Conservation (phyloP, 35 echinoderm and acorn worm species). For the Diadema setosum region DNA sequence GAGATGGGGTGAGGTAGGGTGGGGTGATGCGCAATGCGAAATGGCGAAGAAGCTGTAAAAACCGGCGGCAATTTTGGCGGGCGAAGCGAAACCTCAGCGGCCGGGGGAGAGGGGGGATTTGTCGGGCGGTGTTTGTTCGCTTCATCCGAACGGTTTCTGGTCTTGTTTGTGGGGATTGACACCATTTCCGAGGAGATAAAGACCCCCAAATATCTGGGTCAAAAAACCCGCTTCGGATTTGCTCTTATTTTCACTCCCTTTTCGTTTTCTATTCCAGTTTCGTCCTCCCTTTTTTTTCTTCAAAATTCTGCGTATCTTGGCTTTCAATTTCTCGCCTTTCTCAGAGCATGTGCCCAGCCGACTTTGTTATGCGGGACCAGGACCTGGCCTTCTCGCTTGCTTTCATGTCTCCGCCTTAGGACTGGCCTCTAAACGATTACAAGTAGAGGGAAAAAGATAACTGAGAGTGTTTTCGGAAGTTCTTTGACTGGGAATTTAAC, state of each 20-base stretch:
- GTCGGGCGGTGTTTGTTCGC: not conserved
- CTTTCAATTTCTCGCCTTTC: not conserved
- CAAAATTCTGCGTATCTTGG: not conserved
- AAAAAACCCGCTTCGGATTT: not conserved
- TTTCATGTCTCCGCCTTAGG: not conserved
- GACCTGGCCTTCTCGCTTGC: not conserved
- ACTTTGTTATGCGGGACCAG: no score
- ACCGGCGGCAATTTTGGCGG: not conserved
- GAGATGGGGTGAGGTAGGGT: not conserved
- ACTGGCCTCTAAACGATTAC: not conserved
- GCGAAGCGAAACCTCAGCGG: not conserved
- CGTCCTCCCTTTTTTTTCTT: not conserved
- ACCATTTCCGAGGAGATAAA: not conserved
- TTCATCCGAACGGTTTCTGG: not conserved
- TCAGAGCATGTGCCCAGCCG: no score
- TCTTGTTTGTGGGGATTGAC: constrained; percentile 2
- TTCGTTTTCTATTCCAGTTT: not conserved
- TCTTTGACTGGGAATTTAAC: not conserved
- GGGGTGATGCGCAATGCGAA: not conserved
- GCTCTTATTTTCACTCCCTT: not conserved
- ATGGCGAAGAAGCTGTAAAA: not conserved
- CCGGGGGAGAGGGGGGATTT: not conserved
- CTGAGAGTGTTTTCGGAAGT: constrained; percentile 2
- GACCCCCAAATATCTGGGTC: not conserved
- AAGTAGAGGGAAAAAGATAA: not conserved